Evolutionary conservation across 2,888 invertebrate species (phyloP).

Genomic region (Conomelus anceps): DNA sequence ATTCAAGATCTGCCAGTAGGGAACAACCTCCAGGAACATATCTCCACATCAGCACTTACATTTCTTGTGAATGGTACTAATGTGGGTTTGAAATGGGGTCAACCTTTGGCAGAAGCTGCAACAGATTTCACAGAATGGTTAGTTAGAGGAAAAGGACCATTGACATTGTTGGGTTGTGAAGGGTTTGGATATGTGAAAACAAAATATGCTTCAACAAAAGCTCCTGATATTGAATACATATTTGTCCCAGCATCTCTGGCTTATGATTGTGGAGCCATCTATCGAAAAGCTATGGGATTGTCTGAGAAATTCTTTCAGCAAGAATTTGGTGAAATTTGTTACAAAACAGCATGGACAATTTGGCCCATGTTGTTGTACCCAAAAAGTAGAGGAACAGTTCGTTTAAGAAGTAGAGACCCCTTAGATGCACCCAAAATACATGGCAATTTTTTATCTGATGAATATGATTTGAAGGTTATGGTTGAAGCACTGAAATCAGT

Average conservation of each 20-base stretch:
- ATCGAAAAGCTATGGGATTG: constrained; percentile 34
- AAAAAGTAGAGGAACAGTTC: constrained; percentile 32
- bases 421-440: constrained; percentile 31
- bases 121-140: constrained; percentile 24
- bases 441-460: constrained; percentile 31
- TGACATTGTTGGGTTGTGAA: constrained; percentile 45
- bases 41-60: constrained; percentile 30
- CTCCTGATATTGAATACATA: constrained; percentile 37
- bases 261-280: constrained; percentile 32
- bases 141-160: constrained; percentile 35
- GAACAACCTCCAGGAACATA: constrained; percentile 55
- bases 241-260: constrained; percentile 34
- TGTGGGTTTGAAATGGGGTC: not conserved
- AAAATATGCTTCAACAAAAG: constrained; percentile 39
- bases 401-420: constrained; percentile 31
- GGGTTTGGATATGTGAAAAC: constrained; percentile 44
- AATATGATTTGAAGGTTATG: constrained; percentile 29
- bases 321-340: constrained; percentile 35
- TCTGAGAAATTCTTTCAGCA: constrained; percentile 37
- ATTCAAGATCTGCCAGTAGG: constrained; percentile 55
- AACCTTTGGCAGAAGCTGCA: constrained; percentile 9
- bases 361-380: constrained; percentile 36
- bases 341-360: constrained; percentile 36
- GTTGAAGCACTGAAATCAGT: constrained; percentile 34
- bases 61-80: constrained; percentile 35